phyloP scores from a whole-genome alignment of 2,113 vertebrate species.

The Tonatia bakeri region DNA sequence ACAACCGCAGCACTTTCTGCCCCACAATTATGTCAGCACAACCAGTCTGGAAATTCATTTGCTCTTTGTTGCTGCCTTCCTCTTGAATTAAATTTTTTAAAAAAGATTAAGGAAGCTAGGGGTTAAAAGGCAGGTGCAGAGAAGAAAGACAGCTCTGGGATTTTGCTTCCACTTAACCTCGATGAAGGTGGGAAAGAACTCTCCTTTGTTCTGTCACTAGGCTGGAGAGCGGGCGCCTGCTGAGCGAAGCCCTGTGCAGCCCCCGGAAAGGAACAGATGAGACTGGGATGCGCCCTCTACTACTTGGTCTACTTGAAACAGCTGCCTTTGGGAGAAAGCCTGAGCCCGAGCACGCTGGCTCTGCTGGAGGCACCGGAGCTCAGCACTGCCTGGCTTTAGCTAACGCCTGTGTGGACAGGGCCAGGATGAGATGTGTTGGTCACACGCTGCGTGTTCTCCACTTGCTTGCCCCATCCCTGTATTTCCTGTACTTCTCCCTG shows the following conservation, averaged over 20 bases:
- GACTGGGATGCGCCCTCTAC: background rate
- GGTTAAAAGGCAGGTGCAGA: background rate
- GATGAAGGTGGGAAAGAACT: background rate
- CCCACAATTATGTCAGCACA: background rate
- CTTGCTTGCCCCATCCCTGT: background rate
- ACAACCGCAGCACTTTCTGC: background rate
- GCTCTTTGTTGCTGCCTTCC: background rate
- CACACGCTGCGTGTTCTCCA: background rate
- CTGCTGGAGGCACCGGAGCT: background rate
- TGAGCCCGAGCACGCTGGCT: accelerated
- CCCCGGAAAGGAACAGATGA: background rate
- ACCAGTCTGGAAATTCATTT: background rate
- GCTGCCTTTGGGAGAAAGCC: background rate
- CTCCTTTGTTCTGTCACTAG: background rate
- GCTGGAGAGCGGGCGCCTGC: background rate
- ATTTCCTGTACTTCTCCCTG: background rate
- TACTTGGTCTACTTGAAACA: background rate
- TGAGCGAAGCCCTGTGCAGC: background rate
- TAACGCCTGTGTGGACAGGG: background rate
- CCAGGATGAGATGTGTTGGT: background rate
- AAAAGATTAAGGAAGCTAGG: background rate
- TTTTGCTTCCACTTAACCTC: background rate
- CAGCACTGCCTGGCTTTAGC: background rate
- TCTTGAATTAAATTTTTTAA: background rate
- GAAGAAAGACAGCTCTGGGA: background rate